Evolutionary conservation across 2,797 vertebrate species (phyloP).

Genomic region (Phoeniculus purpureus): DNA sequence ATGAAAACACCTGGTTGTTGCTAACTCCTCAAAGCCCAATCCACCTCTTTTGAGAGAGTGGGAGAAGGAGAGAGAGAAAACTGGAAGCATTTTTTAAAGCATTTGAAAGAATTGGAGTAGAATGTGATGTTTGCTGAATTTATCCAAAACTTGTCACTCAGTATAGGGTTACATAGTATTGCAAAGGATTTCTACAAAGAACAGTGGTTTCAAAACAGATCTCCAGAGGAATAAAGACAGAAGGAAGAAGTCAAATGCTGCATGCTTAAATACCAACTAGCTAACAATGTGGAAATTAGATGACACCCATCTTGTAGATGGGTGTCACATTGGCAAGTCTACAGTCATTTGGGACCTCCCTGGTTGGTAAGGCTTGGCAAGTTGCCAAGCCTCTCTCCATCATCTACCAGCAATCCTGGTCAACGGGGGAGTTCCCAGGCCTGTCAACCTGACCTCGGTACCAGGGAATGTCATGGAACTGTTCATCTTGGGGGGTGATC

Average conservation of each 20-base stretch:
- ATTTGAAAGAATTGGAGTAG: background rate
- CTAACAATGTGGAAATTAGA: background rate
- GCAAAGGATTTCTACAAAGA: background rate
- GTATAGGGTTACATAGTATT: accelerated
- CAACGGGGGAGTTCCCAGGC: no score
- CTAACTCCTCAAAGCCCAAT: background rate
- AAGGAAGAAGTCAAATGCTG: background rate
- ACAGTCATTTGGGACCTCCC: no score
- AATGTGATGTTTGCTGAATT: background rate
- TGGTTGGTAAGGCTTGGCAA: no score
- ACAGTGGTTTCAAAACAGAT: background rate
- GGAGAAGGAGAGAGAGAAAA: background rate
- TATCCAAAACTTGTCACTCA: background rate
- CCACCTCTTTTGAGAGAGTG: no score
- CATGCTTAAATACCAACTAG: background rate
- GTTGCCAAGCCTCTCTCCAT: no score
- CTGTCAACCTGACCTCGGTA: no score
- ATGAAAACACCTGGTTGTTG: background rate
- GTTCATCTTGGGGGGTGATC: no score
- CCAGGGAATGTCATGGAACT: no score
- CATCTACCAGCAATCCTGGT: no score
- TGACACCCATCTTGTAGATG: no score
- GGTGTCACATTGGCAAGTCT: no score
- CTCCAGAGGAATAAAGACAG: background rate
- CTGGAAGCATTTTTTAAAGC: background rate